Evolutionary conservation across 2,797 vertebrate genomes (phyloP), one percentile per base, ranked within the genome.

Genomic region (Lepus townsendii): DNA sequence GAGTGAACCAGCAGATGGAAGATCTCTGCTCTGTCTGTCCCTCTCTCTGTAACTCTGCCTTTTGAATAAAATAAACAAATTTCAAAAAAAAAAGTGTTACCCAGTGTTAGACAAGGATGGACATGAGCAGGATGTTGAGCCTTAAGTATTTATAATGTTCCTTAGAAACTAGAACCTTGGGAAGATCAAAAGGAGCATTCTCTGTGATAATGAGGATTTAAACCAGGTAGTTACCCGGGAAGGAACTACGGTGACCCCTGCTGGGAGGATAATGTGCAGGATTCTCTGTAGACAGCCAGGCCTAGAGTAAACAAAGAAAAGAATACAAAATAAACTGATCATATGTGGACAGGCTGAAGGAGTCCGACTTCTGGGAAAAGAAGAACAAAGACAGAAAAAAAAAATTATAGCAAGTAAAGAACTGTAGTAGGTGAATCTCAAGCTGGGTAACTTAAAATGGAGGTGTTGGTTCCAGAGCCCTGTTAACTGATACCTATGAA

Each of bases 221-320:
- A 57, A 13, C 38, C 11, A 0, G 3, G 3, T 47, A 7, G 17
- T 6, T 91, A 63, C 68, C 83, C 72, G 63, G 19, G 54, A 79
- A 97, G 90, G 96, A 94, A 63, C 65, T 82, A 88, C 77, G 63
- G 87, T 47, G 96, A 93, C 96, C 94, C 87, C 97, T 97, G 80
- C 93, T 96, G 96, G 95, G 12, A 1, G 9, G 2, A 90, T 66
- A 80, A 22, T 79, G 57, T 9, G 0, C 57, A 38, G 10, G 0
- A 3, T 9, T 90, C 50, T 62, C 57, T 38, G 9, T 0, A 27
- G 22, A 65, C 32, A 27, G 14, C 30, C 24, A 38, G 26, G 38
- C 7, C 38, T 47, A 20, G 7, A 12, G 17, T 54, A 83, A 83
- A 35, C 5, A 47, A 47, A 47, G 42, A 47, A 47, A 47, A 47